Evolutionary conservation across 2,797 vertebrate species (phyloP), one percentile per base, ranked within the genome.

Genomic region (Danio aesculapii): DNA sequence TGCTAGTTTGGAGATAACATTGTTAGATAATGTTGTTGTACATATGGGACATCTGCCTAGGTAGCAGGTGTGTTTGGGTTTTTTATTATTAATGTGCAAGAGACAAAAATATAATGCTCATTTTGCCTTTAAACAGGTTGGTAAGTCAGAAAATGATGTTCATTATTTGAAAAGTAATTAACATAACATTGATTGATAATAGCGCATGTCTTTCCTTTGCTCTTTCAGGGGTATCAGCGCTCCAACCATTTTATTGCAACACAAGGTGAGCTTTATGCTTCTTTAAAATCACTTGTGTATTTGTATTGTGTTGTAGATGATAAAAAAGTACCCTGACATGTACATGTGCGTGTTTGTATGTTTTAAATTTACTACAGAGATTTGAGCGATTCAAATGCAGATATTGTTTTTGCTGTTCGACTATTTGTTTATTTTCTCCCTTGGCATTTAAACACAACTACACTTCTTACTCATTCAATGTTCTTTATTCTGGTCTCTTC

Each of bases 191-290:
- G 14, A 62, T 46, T 77, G n/a, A 50, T 43, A 19, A 68, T 44
- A 59, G 47, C 41, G 16, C 10, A 41, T 8, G 30, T 10, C 7
- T 71, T 17, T 79, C 19, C 81, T 6, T 75, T 77, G 84, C 62
- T 63, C 50, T 81, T 13, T 74, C 94, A 98, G 97, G 97, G 97
- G 44, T 98, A 98, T 90, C 97, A 98, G 91, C 95, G 96, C 86
- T 97, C 97, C 74, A 98, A 98, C 89, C 97, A 98, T 92, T 99
- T 98, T 94, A 98, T 99, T 81, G 97, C 97, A 87, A 97, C 97
- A 21, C 97, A 98, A 96, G 97, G 97, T 98, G 93, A 95, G 93
- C 75, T 43, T 39, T n/a, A 70, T 73, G 50, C 58, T 58, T 41
- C 44, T 49, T 1, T 41, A 13, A 61, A 71, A 46, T 14, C 13